Evolutionary conservation across 1,140 invertebrate species (phyloP).

Genomic region (Nasonia giraulti): DNA sequence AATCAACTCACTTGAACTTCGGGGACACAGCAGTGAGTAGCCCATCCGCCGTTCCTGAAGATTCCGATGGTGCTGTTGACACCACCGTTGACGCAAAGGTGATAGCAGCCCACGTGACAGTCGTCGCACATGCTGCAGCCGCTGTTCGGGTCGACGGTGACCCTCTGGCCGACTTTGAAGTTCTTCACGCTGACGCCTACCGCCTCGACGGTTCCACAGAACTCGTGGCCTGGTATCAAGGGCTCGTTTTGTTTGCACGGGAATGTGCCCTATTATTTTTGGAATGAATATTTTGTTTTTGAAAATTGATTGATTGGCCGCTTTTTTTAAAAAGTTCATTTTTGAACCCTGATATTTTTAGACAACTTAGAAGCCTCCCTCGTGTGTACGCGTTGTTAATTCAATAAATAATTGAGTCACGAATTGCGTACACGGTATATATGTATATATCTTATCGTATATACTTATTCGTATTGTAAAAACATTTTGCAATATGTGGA

Average conservation of each 20-base stretch:
- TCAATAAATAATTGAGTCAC: too few relatives aligned
- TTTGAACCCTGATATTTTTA: too few relatives aligned
- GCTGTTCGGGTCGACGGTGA: constrained; percentile 81
- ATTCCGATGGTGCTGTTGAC: constrained; percentile 81
- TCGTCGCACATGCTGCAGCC: constrained; percentile 78
- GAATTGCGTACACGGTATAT: too few relatives aligned
- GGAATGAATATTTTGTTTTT: constrained; percentile 21
- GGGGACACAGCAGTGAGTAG: constrained; percentile 77
- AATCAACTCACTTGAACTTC: constrained; percentile 74
- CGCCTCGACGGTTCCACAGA: constrained; percentile 78
- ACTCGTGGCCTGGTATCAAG: constrained; percentile 82
- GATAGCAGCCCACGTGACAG: constrained; percentile 78
- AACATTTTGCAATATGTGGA: too few relatives aligned
- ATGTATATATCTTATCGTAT: too few relatives aligned
- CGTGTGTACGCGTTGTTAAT: too few relatives aligned
- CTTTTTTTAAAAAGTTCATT: too few relatives aligned
- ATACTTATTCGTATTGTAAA: too few relatives aligned
- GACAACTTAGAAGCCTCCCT: too few relatives aligned
- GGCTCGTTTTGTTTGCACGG: constrained; percentile 76
- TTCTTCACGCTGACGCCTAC: constrained; percentile 76
- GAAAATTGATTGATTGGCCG: too few relatives aligned
- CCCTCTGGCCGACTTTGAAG: constrained; percentile 79
- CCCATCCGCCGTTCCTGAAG: constrained; percentile 80
- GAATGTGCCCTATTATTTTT: constrained; percentile 75
- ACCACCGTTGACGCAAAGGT: constrained; percentile 77